Base-by-base conservation (phyloP, 2,113 vertebrate genomes). In the Callopanchax toddi region DNA sequence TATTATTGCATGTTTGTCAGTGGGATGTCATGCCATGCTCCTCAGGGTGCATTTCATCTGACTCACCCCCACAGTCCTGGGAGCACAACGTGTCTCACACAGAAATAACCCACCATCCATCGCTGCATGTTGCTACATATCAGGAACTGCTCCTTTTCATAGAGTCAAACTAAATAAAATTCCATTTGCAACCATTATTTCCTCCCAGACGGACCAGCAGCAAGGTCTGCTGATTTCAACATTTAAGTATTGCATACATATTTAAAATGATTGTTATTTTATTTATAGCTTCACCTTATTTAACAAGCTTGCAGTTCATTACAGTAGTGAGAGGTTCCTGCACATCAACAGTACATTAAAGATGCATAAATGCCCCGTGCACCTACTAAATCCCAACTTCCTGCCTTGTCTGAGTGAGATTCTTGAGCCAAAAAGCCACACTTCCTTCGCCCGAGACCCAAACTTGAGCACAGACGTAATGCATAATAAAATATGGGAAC, bases 41-140 rank as follows among this genome's bases (percentile, higher is more conserved):
- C 82, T 73, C 17, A 11, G 78, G 82, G 79, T 59, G 76, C 22
- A 13, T 78, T 86, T 86, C 78, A 89, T 89, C 82, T 78, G 78
- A 86, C 69, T 86, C 85, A 63, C 82, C 65, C 78, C 67, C 81
- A 36, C 54, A 83, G 73, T 44, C 64, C 59, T 12, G 23, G 34
- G 16, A 77, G 59, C 44, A 2, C 5, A 34, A 53, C 42, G 23
- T 67, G 66, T 74, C 72, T 83, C 63, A 74, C 67, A 64, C 69
- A 71, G 64, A 78, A 81, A 69, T 64, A 44, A 49, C 40, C 60
- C 59, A 56, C 58, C 46, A 64, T 20, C 58, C 21, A 43, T 45
- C 66, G 70, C 48, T 22, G 63, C 63, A 32, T 32, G 1, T n/a
- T n/a, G n/a, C n/a, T 73, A 45, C 68, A 78, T 51, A 78, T 65